phyloP scores from a whole-genome alignment of 2,888 invertebrate species.

The Stenchaetothrips biformis region DNA sequence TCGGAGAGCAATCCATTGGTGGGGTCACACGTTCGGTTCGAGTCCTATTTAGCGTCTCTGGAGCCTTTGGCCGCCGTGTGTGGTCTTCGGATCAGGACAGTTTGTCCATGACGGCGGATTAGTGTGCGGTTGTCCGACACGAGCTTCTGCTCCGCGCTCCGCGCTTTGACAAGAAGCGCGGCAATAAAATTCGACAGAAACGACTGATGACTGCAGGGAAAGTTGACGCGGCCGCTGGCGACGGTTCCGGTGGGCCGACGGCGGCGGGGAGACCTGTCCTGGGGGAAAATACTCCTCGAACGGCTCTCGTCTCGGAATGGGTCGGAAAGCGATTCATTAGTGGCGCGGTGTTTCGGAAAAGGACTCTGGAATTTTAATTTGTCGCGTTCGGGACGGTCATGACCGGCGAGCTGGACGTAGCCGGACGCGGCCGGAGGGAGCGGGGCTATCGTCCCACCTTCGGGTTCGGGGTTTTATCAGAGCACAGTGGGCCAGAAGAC shows the following conservation, averaged over 20 bases:
- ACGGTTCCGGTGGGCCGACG: neutral
- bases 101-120: no score
- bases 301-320: no score
- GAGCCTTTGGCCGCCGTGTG: no score
- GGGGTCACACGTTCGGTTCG: no score
- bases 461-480: neutral
- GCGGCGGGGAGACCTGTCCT: neutral
- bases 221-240: neutral
- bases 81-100: no score
- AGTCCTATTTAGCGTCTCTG: no score
- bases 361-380: neutral
- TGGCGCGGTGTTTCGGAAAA: neutral
- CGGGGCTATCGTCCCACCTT: neutral
- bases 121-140: no score
- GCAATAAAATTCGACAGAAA: neutral
- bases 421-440: neutral
- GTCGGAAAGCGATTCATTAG: neutral
- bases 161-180: neutral
- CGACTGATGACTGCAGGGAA: neutral
- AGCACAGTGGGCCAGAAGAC: no score
- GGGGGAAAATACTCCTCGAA: neutral
- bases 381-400: neutral
- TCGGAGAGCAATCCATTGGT: no score
- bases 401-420: neutral
- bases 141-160: no score